Base-by-base conservation (phyloP, 2,888 invertebrate species). In the Andrena dorsata region DNA sequence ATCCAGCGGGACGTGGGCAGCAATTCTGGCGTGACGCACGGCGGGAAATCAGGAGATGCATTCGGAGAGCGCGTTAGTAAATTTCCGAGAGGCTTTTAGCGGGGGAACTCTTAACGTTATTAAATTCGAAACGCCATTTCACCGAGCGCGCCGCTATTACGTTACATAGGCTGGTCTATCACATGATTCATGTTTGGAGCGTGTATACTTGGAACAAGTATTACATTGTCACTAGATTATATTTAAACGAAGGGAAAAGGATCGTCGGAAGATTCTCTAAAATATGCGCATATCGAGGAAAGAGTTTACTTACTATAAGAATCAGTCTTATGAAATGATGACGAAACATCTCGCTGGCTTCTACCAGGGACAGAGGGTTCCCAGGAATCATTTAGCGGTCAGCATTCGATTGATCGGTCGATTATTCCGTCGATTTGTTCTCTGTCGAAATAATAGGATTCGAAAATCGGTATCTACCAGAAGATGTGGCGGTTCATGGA, bases 401-500 rank as follows among this genome's bases (percentile, higher is more conserved):
- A 56, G 0, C 10, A 4, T 13, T 26, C 10, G 3, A 56, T 56
- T 56, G 53, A 8, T 23, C 23, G 53, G 58, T 41, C n/a, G 26
- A 60, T 13, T 13, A 60, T 47, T 64, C 35, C 10, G 16, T 20
- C 16, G 8, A 2, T n/a, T 41, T 35, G 7, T 63, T 26, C 10
- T 60, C 2, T 53, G 35, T 64, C 32, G 5, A 2, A 35, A 66
- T 20, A 41, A 30, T 92, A 97, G 97, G 97, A 97, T 88, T 98
- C 98, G 0, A 98, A 97, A 93, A 98, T 98, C 83, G 97, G 97
- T 23, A 97, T 97, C 71, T 98, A 98, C 94, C 97, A 98, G 93
- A 97, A 97, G 93, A 99, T 99, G 99, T 99, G 98, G 98, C 95
- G 97, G 66, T 98, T 97, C 90, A 99, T 99, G 99, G 97, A 98